Base-by-base conservation (phyloP, 1,140 invertebrate genomes). In the Trachymyrmex cornetzi region DNA sequence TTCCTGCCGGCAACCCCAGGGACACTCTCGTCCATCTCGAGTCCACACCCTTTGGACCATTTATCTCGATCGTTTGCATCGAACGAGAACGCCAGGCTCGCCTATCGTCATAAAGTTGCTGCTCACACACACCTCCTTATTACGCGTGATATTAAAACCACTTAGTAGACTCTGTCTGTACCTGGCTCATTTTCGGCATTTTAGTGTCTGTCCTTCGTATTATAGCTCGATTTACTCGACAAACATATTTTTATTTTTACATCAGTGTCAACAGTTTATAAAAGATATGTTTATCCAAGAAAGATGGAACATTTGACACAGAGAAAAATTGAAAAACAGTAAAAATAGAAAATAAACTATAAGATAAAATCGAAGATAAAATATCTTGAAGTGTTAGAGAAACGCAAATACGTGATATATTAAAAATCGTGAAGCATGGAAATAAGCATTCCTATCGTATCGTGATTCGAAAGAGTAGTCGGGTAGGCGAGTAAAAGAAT, bases 31-130 rank as follows among this genome's bases (percentile, higher is more conserved):
- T 55, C 77, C 81, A 67, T 85, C 88, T 75, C 89, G 59, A 77
- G 61, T 89, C 84, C 87, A 81, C 91, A 86, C 90, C 82, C 91
- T 85, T 72, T 90, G 87, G 74, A 92, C 88, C 93, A 94, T 94
- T 94, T 94, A 94, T 94, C 93, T 94, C 91, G 91, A 94, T 94
- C 93, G 94, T 94, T 94, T 94, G 94, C 93, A 94, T 94, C 89
- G 88, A 92, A 86, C 89, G 89, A 86, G 57, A 79, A 16, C 24
- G 57, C 77, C 66, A 77, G 48, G 67, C 82, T 63, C 84, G 72
- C n/a, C 64, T 66, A 59, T 66, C 55, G 48, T n/a, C 67, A 50
- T 64, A 63, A 79, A 57, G 75, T 59, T 53, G 57, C 72, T 19
- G 67, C 66, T 85, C 57, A n/a, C n/a, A n/a, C n/a, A n/a, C n/a